Evolutionary conservation across 1,140 invertebrate species (phyloP).

Genomic region (Tetramorium simillimum): DNA sequence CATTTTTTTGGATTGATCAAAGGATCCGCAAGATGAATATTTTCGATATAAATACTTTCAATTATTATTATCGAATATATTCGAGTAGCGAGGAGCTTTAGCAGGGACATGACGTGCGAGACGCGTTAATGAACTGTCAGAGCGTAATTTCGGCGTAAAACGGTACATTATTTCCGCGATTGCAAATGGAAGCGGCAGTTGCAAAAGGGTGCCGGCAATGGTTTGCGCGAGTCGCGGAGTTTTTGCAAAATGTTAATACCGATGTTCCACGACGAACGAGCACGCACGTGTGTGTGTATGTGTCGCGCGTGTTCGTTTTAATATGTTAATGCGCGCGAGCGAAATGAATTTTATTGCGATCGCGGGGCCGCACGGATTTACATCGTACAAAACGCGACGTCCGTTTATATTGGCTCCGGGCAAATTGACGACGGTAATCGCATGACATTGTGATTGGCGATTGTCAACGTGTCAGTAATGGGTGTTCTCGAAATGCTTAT

Average conservation of each 20-base stretch:
- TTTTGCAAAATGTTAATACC: constrained; percentile 22
- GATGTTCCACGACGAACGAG: neutral
- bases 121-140: constrained; percentile 37
- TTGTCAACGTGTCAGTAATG: constrained; percentile 36
- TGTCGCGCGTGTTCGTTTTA: neutral
- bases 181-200: constrained; percentile 13
- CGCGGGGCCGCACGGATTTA: neutral
- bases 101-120: neutral
- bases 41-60: neutral
- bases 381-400: neutral
- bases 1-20: neutral
- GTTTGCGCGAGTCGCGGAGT: neutral
- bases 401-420: constrained; percentile 20
- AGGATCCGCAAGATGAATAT: neutral
- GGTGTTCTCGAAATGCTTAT: constrained; percentile 35
- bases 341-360: constrained; percentile 24
- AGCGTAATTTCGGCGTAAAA: constrained; percentile 22
- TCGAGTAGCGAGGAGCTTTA: neutral
- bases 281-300: neutral
- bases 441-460: constrained; percentile 42
- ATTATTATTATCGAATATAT: neutral
- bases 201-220: neutral
- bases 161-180: constrained; percentile 30
- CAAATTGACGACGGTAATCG: constrained; percentile 46
- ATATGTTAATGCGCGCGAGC: constrained; percentile 10